Conservation (phyloP, 2,797 vertebrate species). For the Rhincodon typus region DNA sequence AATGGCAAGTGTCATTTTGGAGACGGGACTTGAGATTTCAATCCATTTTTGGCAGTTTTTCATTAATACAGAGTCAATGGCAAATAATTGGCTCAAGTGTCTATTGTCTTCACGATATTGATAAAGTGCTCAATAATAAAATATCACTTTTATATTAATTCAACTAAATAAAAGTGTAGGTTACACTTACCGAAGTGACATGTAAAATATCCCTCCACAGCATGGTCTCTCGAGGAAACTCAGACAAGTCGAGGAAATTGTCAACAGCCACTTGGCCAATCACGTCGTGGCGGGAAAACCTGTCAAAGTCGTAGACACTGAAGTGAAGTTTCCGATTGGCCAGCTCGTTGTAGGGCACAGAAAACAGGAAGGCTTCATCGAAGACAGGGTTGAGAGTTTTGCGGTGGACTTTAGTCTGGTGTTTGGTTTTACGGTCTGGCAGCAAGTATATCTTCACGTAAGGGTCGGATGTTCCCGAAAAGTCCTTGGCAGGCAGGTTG, state of each 20-base stretch:
- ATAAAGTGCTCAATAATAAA: too few species aligned
- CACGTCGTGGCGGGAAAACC: constrained; percentile 94
- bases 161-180: too few species aligned
- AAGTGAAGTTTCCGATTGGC: constrained; percentile 90
- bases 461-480: constrained; percentile 94
- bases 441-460: constrained; percentile 98
- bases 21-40: too few species aligned
- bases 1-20: too few species aligned
- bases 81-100: too few species aligned
- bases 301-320: constrained; percentile 96
- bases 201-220: constrained; percentile 92
- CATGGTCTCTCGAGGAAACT: constrained; percentile 93
- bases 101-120: too few species aligned
- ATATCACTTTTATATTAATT: too few species aligned
- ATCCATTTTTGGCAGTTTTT: too few species aligned
- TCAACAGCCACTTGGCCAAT: constrained; percentile 97
- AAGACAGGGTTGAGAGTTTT: constrained; percentile 96
- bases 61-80: too few species aligned
- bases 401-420: constrained; percentile 98
- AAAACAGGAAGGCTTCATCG: constrained; percentile 97
- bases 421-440: constrained; percentile 93
- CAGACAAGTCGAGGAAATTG: constrained; percentile 95
- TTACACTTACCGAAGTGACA: constrained; percentile 84
- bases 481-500: constrained; percentile 93
- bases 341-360: constrained; percentile 88